These are phyloP conservation scores for Tenthredo distinguenda DNA, from an alignment of 2,888 invertebrate genomes.

Conservation along the genomic window DNA sequence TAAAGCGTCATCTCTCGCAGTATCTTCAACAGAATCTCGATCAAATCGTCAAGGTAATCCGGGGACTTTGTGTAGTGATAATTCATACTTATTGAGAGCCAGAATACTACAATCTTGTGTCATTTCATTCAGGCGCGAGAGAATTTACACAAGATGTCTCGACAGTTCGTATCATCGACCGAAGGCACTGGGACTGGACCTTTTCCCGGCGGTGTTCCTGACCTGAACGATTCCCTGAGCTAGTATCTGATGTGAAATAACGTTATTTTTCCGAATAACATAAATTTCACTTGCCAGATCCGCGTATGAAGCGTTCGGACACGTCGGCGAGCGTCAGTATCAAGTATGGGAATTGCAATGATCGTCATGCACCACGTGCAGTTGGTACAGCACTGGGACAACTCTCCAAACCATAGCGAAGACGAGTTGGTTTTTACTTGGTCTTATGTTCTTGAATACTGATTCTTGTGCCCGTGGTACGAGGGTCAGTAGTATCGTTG, in stretches of 20 bases:
- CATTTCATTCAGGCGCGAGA: slow-evolving; percentile 84
- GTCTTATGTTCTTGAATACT: neutral
- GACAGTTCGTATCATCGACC: slow-evolving; percentile 76
- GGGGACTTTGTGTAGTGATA: neutral
- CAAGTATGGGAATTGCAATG: slow-evolving; percentile 29
- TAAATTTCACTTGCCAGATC: slow-evolving; percentile 69
- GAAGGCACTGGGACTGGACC: slow-evolving; percentile 63
- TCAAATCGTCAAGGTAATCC: slow-evolving; percentile 88
- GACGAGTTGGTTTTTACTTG: neutral
- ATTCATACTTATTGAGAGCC: neutral
- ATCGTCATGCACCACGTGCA: slow-evolving; percentile 5
- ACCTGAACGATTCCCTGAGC: slow-evolving; percentile 73
- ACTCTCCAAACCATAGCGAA: neutral
- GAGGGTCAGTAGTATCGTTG: neutral
- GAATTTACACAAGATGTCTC: slow-evolving; percentile 89
- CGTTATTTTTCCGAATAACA: slow-evolving; percentile 66
- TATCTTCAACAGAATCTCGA: slow-evolving; percentile 87
- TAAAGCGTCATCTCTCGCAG: slow-evolving; percentile 72
- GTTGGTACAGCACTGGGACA: neutral
- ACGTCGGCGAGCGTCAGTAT: neutral
- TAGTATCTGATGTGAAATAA: slow-evolving; percentile 66
- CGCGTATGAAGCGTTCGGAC: slow-evolving; percentile 68
- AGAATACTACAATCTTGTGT: neutral
- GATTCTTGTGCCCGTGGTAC: neutral
- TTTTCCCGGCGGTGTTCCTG: slow-evolving; percentile 63